Conservation (phyloP, 1,140 invertebrate species). For the Notospermus geniculatus region DNA sequence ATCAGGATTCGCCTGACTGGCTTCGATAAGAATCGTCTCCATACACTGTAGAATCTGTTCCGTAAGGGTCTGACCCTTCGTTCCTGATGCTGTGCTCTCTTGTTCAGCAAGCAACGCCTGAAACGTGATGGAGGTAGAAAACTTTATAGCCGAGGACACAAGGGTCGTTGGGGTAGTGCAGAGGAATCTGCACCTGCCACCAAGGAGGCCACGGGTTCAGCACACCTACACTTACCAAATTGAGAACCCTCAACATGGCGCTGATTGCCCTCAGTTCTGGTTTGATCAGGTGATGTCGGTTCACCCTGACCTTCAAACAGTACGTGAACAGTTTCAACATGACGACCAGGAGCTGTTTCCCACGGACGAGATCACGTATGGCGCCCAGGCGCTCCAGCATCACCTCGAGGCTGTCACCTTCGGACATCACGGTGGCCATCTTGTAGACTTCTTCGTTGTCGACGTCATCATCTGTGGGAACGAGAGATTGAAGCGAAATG, state of each 20-base stretch:
- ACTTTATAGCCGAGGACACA: too few species aligned
- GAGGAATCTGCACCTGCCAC: too few species aligned
- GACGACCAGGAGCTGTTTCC: conserved; percentile 77
- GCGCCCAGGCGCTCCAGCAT: conserved; percentile 49
- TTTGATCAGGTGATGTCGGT: conserved; percentile 57
- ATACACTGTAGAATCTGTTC: conserved; percentile 77
- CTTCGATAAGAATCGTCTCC: conserved; percentile 87
- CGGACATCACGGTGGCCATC: conserved; percentile 72
- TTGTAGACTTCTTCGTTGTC: conserved; percentile 93
- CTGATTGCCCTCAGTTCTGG: conserved; percentile 56
- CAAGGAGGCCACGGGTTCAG: too few species aligned
- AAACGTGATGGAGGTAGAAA: too few species aligned
- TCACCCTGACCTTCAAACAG: conserved; percentile 70
- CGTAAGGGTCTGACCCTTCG: conserved; percentile 63
- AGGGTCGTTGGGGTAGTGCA: too few species aligned
- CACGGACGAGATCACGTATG: conserved; percentile 63
- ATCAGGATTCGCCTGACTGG: conserved; percentile 66
- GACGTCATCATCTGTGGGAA: conserved; percentile 80
- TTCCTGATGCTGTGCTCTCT: conserved; percentile 55
- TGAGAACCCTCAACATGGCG: conserved; percentile 55
- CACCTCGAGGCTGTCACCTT: conserved; percentile 83
- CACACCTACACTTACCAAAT: conserved; percentile 46
- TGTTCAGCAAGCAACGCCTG: conserved; percentile 53
- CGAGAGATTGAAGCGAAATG: too few species aligned
- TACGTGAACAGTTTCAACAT: conserved; percentile 80